These are phyloP conservation scores for Hyphantria cunea DNA, from an alignment of 1,140 invertebrate species.

Conservation along the genomic window DNA sequence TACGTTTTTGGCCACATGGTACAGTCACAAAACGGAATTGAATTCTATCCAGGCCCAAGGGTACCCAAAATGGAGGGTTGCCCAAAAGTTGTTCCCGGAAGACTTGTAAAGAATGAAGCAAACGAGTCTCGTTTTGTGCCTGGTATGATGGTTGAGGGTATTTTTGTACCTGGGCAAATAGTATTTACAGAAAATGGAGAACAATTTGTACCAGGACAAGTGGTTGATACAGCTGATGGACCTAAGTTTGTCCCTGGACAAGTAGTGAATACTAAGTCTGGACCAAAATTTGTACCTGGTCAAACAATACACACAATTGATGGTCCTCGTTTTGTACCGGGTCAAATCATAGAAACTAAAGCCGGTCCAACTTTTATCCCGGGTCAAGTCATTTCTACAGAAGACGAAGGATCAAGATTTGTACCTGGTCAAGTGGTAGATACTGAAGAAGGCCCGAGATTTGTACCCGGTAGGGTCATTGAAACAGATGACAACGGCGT, in stretches of 20 bases:
- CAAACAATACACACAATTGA: slow-evolving; percentile 87
- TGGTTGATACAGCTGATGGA: slow-evolving; percentile 86
- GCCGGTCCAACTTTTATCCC: slow-evolving; percentile 88
- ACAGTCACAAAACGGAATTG: slow-evolving; percentile 85
- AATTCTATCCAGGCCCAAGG: slow-evolving; percentile 86
- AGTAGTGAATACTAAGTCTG: slow-evolving; percentile 86
- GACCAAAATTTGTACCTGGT: slow-evolving; percentile 87
- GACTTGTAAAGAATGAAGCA: slow-evolving; percentile 83
- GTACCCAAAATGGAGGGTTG: slow-evolving; percentile 72
- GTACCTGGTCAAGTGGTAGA: slow-evolving; percentile 89
- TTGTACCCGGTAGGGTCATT: slow-evolving; percentile 88
- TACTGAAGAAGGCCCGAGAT: slow-evolving; percentile 86
- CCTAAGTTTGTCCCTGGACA: slow-evolving; percentile 87
- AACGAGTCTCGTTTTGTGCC: slow-evolving; percentile 86
- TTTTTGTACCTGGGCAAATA: slow-evolving; percentile 88
- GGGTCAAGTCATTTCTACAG: slow-evolving; percentile 87
- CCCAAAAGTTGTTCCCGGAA: slow-evolving; percentile 85
- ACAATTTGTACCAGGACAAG: slow-evolving; percentile 90
- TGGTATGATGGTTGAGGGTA: slow-evolving; percentile 85
- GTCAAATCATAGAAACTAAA: slow-evolving; percentile 88
- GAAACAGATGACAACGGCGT: slow-evolving; percentile 86
- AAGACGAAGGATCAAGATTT: slow-evolving; percentile 87
- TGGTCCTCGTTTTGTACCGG: slow-evolving; percentile 86
- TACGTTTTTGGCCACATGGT: slow-evolving; percentile 87
- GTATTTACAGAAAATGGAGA: slow-evolving; percentile 87